phyloP scores from a whole-genome alignment of 1,140 invertebrate species.

The Ganaspis sp. region DNA sequence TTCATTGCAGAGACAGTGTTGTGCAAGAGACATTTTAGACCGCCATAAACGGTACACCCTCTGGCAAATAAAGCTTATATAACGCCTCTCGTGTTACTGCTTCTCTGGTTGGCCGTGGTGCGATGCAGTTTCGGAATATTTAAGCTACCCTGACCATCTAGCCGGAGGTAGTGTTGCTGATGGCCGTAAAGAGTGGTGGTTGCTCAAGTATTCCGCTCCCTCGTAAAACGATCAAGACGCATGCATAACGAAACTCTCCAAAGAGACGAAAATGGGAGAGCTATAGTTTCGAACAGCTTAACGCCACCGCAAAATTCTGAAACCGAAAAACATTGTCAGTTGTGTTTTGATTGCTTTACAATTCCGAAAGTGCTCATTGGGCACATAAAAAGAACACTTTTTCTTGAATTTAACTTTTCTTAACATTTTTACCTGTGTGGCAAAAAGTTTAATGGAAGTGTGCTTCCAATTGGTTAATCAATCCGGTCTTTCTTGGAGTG shows the following conservation, averaged over 20 bases:
- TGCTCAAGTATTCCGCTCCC: conserved; percentile 50
- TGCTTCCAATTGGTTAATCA: neutral
- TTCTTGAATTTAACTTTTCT: neutral
- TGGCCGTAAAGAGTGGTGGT: conserved; percentile 50
- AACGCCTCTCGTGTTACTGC: conserved; percentile 44
- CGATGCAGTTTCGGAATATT: conserved; percentile 55
- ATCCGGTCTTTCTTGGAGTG: neutral
- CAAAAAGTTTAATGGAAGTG: neutral
- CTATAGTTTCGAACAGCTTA: conserved; percentile 47
- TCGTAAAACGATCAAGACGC: conserved; percentile 56
- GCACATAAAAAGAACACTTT: neutral
- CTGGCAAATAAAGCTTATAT: conserved; percentile 57
- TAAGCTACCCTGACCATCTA: conserved; percentile 50
- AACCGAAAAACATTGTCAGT: neutral
- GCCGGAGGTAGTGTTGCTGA: conserved; percentile 43
- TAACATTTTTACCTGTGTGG: neutral
- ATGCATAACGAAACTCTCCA: conserved; percentile 42
- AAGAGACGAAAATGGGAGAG: conserved; percentile 32
- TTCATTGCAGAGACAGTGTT: conserved; percentile 52
- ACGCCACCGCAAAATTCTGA: conserved; percentile 38
- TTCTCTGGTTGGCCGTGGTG: conserved; percentile 47
- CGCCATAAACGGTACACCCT: conserved; percentile 58
- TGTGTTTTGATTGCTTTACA: too few species aligned
- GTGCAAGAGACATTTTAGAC: conserved; percentile 57
- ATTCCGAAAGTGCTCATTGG: too few species aligned